These are phyloP conservation scores for Clarias macrocephalus DNA, from an alignment of 2,113 vertebrate genomes.

Conservation along the genomic window DNA sequence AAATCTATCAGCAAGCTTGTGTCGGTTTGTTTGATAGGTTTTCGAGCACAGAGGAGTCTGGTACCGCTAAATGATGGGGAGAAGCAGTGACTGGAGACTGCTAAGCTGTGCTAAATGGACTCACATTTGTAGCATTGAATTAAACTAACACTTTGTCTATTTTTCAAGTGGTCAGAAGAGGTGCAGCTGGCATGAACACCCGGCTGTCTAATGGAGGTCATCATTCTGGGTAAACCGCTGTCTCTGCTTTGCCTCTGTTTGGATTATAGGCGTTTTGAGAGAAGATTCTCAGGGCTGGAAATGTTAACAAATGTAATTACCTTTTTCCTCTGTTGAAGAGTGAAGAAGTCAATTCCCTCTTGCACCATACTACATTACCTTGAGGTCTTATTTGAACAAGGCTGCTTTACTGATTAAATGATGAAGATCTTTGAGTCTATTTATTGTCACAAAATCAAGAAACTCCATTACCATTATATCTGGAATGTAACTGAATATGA, in stretches of 20 bases:
- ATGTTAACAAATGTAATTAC: slow-evolving; percentile 70
- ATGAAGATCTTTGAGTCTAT: not conserved
- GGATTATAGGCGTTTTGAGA: slow-evolving; percentile 57
- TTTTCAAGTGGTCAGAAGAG: slow-evolving; percentile 46
- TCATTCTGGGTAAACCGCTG: slow-evolving; percentile 69
- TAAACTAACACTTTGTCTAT: slow-evolving; percentile 50
- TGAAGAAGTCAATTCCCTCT: not conserved
- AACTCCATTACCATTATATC: not conserved
- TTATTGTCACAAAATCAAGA: not conserved
- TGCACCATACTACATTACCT: not conserved
- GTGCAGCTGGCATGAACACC: slow-evolving; percentile 71
- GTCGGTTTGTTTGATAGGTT: slow-evolving; percentile 49
- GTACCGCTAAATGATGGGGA: slow-evolving; percentile 23
- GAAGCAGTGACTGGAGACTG: slow-evolving; percentile 9
- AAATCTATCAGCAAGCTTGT: slow-evolving; percentile 36
- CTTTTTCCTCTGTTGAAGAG: slow-evolving; percentile 59
- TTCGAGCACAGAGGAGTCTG: slow-evolving; percentile 9
- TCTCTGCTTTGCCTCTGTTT: slow-evolving; percentile 74
- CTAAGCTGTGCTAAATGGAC: slow-evolving; percentile 19
- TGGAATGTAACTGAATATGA: not conserved
- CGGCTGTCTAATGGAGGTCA: slow-evolving; percentile 69
- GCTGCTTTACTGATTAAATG: not conserved
- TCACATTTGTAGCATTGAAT: slow-evolving; percentile 20
- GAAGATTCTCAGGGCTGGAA: slow-evolving; percentile 66
- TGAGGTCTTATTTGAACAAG: slow-evolving; percentile 4